Conservation (phyloP, 2,113 vertebrate genomes). For the Syngnathus floridae region DNA sequence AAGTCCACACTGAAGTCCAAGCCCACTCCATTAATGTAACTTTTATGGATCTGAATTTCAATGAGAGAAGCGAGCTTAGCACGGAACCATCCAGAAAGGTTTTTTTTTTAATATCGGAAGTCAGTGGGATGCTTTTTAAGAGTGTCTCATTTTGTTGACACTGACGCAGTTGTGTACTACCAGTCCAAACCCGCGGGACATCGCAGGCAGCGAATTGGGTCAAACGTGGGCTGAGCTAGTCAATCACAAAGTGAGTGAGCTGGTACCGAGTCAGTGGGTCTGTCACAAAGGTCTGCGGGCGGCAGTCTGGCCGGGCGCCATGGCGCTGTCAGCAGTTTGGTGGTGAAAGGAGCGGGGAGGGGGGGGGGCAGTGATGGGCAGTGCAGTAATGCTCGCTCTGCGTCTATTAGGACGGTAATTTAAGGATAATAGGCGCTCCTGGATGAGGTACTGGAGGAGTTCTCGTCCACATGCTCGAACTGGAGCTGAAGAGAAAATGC, state of each 20-base stretch:
- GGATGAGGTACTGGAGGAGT: constrained; percentile 11
- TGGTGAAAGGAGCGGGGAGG: constrained; percentile 11
- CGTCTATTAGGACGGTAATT: constrained; percentile 20
- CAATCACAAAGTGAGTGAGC: constrained; percentile 46
- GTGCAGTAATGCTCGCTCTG: constrained; percentile 32
- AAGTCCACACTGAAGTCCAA: constrained; percentile 31
- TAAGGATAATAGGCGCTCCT: constrained; percentile 30
- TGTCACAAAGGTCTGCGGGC: constrained; percentile 34
- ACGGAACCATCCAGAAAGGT: background rate
- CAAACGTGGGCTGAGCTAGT: constrained; percentile 13
- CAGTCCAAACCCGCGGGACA: constrained; percentile 13
- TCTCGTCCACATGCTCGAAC: background rate
- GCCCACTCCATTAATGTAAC: constrained; percentile 20
- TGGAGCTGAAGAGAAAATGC: background rate
- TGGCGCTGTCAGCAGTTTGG: constrained; percentile 53
- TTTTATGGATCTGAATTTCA: constrained; percentile 43
- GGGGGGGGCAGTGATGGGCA: constrained; percentile 40
- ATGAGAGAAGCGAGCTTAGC: constrained; percentile 6
- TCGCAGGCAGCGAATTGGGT: constrained; percentile 8
- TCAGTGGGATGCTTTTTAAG: constrained; percentile 10
- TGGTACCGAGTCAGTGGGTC: constrained; percentile 48
- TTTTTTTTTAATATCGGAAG: constrained; percentile 16
- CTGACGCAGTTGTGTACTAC: constrained; percentile 8
- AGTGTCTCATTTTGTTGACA: constrained; percentile 6
- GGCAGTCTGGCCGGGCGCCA: constrained; percentile 39